Conservation (phyloP, 2,797 vertebrate species). For the Myotis planiceps region DNA sequence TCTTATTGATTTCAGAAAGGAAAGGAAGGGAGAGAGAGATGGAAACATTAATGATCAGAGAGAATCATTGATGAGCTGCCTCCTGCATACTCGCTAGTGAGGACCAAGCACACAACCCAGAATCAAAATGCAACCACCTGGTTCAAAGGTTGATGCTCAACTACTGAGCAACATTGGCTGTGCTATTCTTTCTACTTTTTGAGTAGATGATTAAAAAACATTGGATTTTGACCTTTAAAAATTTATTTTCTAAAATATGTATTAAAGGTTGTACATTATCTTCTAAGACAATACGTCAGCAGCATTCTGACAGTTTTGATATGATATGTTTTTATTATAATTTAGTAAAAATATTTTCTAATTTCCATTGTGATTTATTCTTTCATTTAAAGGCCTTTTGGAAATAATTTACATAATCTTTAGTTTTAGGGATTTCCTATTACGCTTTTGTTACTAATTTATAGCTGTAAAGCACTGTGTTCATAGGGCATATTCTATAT, state of each 20-base stretch:
- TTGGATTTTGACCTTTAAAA: background rate
- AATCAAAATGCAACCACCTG: too few species aligned
- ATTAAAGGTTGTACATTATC: background rate
- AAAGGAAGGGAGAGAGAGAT: too few species aligned
- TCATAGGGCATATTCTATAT: background rate
- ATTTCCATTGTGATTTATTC: constrained; percentile 9
- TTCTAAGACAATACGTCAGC: background rate
- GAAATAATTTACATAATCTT: background rate
- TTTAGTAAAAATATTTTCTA: background rate
- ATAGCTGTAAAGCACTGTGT: background rate
- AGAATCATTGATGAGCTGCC: too few species aligned
- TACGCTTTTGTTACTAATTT: background rate
- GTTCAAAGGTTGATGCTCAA: too few species aligned
- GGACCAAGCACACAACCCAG: too few species aligned
- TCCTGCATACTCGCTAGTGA: too few species aligned
- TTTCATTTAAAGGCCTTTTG: background rate
- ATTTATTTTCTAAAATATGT: background rate
- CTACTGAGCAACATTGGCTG: too few species aligned
- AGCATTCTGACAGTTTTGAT: background rate
- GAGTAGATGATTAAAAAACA: background rate
- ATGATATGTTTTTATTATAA: background rate
- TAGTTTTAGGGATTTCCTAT: background rate
- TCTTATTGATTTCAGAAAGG: too few species aligned
- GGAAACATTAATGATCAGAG: too few species aligned
- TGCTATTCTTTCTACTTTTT: background rate